Evolutionary conservation across 2,888 invertebrate genomes (phyloP).

Genomic region (Zeuzera pyrina): DNA sequence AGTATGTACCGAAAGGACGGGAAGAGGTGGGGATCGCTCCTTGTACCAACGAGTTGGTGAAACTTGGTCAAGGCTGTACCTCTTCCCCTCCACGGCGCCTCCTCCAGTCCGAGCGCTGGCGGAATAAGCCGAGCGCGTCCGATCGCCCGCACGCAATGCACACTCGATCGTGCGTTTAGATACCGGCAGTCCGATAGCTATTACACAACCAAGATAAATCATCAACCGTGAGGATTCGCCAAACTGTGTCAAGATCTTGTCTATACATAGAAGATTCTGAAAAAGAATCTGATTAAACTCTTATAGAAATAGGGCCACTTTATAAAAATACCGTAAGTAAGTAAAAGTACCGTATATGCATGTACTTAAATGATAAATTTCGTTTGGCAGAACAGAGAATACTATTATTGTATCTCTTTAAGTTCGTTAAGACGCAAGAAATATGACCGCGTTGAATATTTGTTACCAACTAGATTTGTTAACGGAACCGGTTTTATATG

Average conservation of each 20-base stretch:
- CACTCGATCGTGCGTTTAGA: conserved; percentile 51
- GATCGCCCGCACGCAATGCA: conserved; percentile 38
- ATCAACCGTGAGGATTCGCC: conserved; percentile 52
- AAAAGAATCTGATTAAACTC: conserved; percentile 17
- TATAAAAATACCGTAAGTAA: no score
- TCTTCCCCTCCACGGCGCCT: conserved; percentile 30
- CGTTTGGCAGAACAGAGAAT: no score
- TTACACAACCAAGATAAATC: conserved; percentile 63
- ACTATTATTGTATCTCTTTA: no score
- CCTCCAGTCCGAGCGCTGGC: conserved; percentile 31
- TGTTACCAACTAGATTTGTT: conserved; percentile 32
- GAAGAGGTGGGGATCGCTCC: conserved; percentile 69
- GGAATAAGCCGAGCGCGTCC: conserved; percentile 41
- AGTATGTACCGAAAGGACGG: conserved; percentile 52
- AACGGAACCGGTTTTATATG: conserved; percentile 30
- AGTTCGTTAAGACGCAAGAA: no score
- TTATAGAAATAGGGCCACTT: no score
- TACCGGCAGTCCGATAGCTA: conserved; percentile 48
- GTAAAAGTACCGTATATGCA: no score
- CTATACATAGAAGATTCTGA: conserved; percentile 19
- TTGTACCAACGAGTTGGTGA: conserved; percentile 66
- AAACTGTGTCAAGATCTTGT: conserved; percentile 66
- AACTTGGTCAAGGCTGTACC: conserved; percentile 70
- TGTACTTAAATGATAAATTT: no score
- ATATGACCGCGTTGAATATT: no score